Base-by-base conservation (phyloP, 2,113 vertebrate species). In the Cairina moschata region DNA sequence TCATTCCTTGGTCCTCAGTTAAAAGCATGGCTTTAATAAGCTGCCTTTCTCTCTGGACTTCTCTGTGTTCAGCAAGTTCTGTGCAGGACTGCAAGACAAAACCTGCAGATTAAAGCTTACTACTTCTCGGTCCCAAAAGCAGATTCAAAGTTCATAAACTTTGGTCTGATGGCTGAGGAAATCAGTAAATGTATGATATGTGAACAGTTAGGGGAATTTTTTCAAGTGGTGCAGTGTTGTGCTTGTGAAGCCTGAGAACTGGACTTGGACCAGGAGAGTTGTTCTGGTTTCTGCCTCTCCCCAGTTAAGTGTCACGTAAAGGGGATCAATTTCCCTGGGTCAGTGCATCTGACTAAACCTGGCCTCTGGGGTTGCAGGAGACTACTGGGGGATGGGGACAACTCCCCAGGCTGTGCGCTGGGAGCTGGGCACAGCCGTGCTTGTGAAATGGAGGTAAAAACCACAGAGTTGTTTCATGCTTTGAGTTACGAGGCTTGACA, bases 381-480 rank as follows among this genome's bases (percentile, higher is more conserved):
- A 9, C 36, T n/a, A 2, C 17, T 6, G 75, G n/a, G 31, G n/a
- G 38, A 29, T 22, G 6, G 62, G 40, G 55, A 44, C 44, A 8
- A 4, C 15, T 32, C 40, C 11, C 7, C 0, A 1, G 52, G 23
- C 2, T 67, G 40, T 62, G 17, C 0, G 2, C 17, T 4, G 10
- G 59, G 5, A 5, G 21, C 58, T 42, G 42, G 52, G 38, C 52
- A n/a, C 17, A 28, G 77, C 54, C 25, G 20, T 2, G 1, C 9
- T 60, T 31, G 4, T 4, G 20, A 9, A n/a, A n/a, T 10, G 9
- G 73, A 1, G 28, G 77, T 54, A 10, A 60, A 83, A 77, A 25
- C 0, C 25, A 31, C 1, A 12, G 12, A 12, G 23, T 38, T 83
- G 17, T 26, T 42, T 83, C 10, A 1, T 17, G 42, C 74, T 86